Conservation (phyloP, 2,888 invertebrate species). For the Proisotoma minuta region DNA sequence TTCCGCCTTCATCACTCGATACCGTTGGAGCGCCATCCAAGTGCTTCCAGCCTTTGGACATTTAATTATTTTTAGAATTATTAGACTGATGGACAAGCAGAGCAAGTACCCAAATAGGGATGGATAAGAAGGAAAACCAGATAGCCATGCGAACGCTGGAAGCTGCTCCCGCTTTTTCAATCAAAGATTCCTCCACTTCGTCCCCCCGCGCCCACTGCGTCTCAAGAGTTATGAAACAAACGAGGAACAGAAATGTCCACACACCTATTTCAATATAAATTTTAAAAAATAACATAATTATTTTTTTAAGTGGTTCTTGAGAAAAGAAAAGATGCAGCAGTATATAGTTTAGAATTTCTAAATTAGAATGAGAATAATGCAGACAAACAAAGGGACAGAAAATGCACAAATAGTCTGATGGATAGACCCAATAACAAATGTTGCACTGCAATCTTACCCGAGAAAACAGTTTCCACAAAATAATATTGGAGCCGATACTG, state of each 20-base stretch:
- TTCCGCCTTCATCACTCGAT: slow-evolving; percentile 13
- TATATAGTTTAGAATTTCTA: too few species aligned
- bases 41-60: not conserved
- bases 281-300: not conserved
- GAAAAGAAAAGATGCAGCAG: too few species aligned
- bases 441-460: slow-evolving; percentile 15
- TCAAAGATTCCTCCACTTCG: slow-evolving; percentile 14
- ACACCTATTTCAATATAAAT: not conserved
- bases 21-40: slow-evolving; percentile 10
- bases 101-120: slow-evolving; percentile 33
- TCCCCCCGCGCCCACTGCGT: slow-evolving; percentile 31
- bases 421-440: too few species aligned
- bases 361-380: too few species aligned
- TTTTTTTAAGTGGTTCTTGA: not conserved
- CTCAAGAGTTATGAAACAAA: slow-evolving; percentile 32
- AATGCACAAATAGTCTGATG: too few species aligned
- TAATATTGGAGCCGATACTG: slow-evolving; percentile 27
- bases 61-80: too few species aligned
- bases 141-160: slow-evolving; percentile 27
- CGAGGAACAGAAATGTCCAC: slow-evolving; percentile 33
- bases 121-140: slow-evolving; percentile 30
- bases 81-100: too few species aligned
- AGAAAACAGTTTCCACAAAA: slow-evolving; percentile 25
- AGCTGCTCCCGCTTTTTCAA: slow-evolving; percentile 22
- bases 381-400: too few species aligned